Evolutionary conservation across 2,888 invertebrate genomes (phyloP).

Genomic region (Orthonevra nobilis): DNA sequence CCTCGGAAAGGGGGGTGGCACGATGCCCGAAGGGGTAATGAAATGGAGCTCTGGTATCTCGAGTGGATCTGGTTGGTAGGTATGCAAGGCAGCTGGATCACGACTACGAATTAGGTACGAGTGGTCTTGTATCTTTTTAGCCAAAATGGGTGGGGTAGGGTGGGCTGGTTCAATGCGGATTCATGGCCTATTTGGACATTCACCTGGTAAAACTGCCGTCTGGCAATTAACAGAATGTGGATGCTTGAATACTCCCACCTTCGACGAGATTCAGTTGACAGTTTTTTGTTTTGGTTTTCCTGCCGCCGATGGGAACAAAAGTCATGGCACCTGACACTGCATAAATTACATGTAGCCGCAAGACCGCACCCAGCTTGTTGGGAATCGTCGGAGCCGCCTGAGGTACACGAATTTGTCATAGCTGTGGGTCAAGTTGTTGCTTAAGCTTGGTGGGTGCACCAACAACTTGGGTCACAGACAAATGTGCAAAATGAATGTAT

Average conservation of each 20-base stretch:
- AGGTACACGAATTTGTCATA: conserved; percentile 52
- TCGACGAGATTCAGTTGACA: conserved; percentile 28
- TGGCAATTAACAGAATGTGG: conserved; percentile 49
- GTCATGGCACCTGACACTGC: conserved; percentile 67
- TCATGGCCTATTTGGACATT: conserved; percentile 52
- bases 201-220: conserved; percentile 8
- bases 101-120: conserved; percentile 29
- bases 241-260: background rate
- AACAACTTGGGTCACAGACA: conserved; percentile 51
- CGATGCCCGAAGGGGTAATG: conserved; percentile 7
- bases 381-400: conserved; percentile 8
- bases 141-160: conserved; percentile 49
- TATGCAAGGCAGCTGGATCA: conserved; percentile 44
- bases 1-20: background rate
- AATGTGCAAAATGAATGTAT: conserved; percentile 30
- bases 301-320: conserved; percentile 32
- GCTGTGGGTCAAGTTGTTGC: conserved; percentile 63
- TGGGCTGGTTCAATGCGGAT: conserved; percentile 19
- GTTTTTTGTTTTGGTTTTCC: conserved; percentile 10
- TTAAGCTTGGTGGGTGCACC: conserved; percentile 25
- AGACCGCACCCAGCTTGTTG: conserved; percentile 49
- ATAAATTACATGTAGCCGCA: conserved; percentile 45
- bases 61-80: conserved; percentile 5
- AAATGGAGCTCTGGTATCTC: background rate
- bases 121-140: background rate